Evolutionary conservation across 2,113 vertebrate species (phyloP).

Genomic region (Centropus bengalensis): DNA sequence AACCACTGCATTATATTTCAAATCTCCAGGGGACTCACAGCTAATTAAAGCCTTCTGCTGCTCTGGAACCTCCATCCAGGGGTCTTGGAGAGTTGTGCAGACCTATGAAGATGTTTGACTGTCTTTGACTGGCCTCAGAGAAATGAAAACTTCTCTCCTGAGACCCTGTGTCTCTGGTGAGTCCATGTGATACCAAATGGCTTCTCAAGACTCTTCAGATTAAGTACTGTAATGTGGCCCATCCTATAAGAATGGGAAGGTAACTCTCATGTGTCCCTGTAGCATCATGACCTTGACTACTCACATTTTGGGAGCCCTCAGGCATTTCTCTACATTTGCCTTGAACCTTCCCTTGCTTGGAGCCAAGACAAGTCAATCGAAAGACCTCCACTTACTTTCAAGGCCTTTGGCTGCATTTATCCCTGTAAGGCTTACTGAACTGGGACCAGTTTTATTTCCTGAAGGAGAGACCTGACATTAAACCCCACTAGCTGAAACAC

Average conservation of each 20-base stretch:
- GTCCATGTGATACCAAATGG: background rate
- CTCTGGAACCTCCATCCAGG: background rate
- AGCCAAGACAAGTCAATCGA: background rate
- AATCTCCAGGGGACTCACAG: background rate
- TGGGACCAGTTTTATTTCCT: background rate
- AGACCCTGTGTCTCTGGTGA: background rate
- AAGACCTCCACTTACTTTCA: background rate
- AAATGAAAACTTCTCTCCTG: background rate
- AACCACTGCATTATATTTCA: background rate
- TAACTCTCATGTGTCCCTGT: background rate
- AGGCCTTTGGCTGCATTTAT: background rate
- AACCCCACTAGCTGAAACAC: background rate
- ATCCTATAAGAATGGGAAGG: background rate
- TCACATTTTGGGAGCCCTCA: background rate
- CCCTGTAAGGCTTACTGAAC: background rate
- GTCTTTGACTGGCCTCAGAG: background rate
- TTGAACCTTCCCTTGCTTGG: background rate
- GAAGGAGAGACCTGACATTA: background rate
- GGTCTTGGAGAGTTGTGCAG: background rate
- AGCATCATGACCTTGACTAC: background rate
- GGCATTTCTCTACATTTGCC: background rate
- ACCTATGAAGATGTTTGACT: background rate
- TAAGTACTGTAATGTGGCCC: background rate
- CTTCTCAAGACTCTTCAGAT: background rate
- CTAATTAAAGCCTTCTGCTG: background rate